Evolutionary conservation across 1,140 invertebrate species (phyloP).

Genomic region (Tachypleus tridentatus): DNA sequence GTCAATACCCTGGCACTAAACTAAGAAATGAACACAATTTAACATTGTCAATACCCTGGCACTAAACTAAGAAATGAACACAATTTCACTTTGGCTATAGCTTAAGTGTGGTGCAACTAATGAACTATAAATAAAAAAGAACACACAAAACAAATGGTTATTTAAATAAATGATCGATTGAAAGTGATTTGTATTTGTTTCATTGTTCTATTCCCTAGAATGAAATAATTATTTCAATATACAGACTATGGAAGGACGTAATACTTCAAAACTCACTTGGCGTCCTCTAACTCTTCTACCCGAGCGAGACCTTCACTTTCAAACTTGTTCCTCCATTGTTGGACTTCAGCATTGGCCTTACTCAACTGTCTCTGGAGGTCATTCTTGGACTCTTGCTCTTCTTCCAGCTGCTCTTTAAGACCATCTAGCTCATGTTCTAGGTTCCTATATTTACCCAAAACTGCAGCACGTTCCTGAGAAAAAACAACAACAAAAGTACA

Average conservation of each 20-base stretch:
- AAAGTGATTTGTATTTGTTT: too few relatives aligned
- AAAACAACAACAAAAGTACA: neutral
- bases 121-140: too few relatives aligned
- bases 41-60: too few relatives aligned
- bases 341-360: constrained; percentile 92
- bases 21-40: too few relatives aligned
- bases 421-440: constrained; percentile 95
- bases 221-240: too few relatives aligned
- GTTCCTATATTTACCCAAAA: constrained; percentile 93
- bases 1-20: too few relatives aligned
- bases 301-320: constrained; percentile 92
- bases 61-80: too few relatives aligned
- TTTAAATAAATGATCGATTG: too few relatives aligned
- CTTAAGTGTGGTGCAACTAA: too few relatives aligned
- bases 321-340: constrained; percentile 93
- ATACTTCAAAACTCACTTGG: constrained; percentile 48
- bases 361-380: constrained; percentile 82
- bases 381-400: constrained; percentile 92
- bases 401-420: constrained; percentile 85
- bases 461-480: constrained; percentile 65
- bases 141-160: too few relatives aligned
- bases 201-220: too few relatives aligned
- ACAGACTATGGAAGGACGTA: neutral
- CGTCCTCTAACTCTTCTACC: constrained; percentile 95
- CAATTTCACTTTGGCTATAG: too few relatives aligned